Base-by-base conservation (phyloP, 2,113 vertebrate species). In the Caranx ignobilis region DNA sequence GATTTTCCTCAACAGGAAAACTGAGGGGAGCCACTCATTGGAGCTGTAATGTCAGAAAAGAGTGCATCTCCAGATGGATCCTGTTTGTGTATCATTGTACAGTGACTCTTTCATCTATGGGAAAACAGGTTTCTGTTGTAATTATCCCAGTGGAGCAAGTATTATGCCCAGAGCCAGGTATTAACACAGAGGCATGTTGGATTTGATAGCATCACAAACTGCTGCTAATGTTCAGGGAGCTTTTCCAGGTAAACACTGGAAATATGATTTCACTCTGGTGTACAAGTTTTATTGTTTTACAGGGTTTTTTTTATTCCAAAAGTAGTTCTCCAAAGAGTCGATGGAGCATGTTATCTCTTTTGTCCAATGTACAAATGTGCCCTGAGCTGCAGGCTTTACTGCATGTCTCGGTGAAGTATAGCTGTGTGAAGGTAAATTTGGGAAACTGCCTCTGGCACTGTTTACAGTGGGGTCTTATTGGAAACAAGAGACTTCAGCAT, bases 41-140 rank as follows among this genome's bases (percentile, higher is more conserved):
- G 11, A 26, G 12, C 45, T 41, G 56, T 59, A 63, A 69, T 62
- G 71, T 75, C 48, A 79, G 71, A 59, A 34, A 16, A 66, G 50
- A 55, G 35, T 12, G 41, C 47, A 50, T 66, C 41, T 54, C 60
- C 79, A 82, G 69, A 88, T 83, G 71, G 68, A 77, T 89, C 77
- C 70, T 76, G 65, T 84, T 89, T 72, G 48, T 71, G 60, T 69
- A 19, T 69, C 71, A 39, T 34, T 43, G 57, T 39, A 12, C 41
- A 5, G 13, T 75, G 67, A 48, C 35, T 64, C 77, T 85, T 68
- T 74, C 48, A 81, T 81, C 34, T 39, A 21, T 45, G 35, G 31
- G 34, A 77, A 26, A 6, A 64, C 0, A 5, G 64, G 10, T 77
- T 82, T 71, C 37, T 10, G 47, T 65, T 77, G 31, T 50, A 32